Evolutionary conservation across 23 tunicate genomes (phyloP), one percentile per base, ranked within the genome.

Genomic region (Aplidium turbinatum): DNA sequence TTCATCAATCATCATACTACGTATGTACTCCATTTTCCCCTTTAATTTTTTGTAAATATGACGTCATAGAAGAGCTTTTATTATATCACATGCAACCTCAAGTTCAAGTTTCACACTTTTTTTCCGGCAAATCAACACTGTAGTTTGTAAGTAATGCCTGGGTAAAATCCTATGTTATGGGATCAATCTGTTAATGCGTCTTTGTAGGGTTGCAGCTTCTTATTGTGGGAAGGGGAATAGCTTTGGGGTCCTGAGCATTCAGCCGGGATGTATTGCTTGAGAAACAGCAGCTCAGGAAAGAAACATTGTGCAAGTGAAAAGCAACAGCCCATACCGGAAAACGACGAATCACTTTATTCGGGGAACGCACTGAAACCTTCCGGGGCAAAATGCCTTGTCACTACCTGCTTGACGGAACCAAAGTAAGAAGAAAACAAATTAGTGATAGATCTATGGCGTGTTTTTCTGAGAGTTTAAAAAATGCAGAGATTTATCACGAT

Each of bases 341-440:
- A n/a, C n/a, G n/a, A n/a, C n/a, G n/a, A n/a, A n/a, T n/a, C n/a
- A n/a, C n/a, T n/a, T 19, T n/a, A 7, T 56, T 56, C 63, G 30
- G 13, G 5, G 18, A 52, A 20, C 28, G 31, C 40, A 19, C 56
- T 68, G 20, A 76, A 68, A 11, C 91, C 91, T 18, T 85, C 91
- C 1, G 67, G 70, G 23, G 91, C 91, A 33, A 68, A 83, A 68
- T 85, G 71, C 60, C 58, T 73, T 18, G 57, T 68, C 11, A 27
- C 76, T 3, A 35, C 70, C 5, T 70, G 72, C 39, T 34, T 86
- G 35, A 79, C 54, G 19, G 93, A 86, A 47, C 97, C 97, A 56
- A 84, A 78, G 97, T 91, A 55, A 77, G 65, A 58, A 72, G n/a
- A n/a, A n/a, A n/a, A n/a, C n/a, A n/a, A n/a, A n/a, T n/a, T n/a